Conservation (phyloP, 2,113 vertebrate species). For the Antigone vipio region DNA sequence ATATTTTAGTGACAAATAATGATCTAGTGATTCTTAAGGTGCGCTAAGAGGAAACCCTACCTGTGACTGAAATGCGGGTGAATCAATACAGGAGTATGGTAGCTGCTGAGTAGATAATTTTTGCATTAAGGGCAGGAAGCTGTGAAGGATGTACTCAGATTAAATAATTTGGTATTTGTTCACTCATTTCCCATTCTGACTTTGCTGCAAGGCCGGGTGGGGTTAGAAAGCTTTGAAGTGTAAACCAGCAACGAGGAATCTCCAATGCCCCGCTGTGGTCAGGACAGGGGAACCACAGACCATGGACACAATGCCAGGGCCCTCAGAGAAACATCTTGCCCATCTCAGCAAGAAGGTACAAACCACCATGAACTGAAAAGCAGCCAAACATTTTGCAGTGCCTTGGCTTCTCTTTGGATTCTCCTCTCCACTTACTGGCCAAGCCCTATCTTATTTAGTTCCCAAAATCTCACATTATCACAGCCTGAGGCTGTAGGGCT, state of each 20-base stretch:
- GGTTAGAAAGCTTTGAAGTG: not conserved
- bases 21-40: not conserved
- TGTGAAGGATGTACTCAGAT: not conserved
- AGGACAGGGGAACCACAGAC: not conserved
- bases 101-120: not conserved
- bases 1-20: not conserved
- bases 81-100: not conserved
- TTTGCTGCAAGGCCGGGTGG: not conserved
- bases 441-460: not conserved
- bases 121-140: not conserved
- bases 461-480: not conserved
- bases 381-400: not conserved
- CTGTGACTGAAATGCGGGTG: not conserved
- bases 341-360: slow-evolving; percentile 17
- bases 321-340: slow-evolving; percentile 21
- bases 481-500: not conserved
- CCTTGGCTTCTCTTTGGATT: not conserved
- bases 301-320: not conserved
- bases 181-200: not conserved
- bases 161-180: not conserved
- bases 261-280: not conserved
- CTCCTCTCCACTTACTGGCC: not conserved
- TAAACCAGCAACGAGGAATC: not conserved
- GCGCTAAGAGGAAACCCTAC: not conserved
- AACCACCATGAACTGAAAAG: not conserved